phyloP scores from a whole-genome alignment of 2,113 vertebrate genomes.

The Emydura subglobosa region DNA sequence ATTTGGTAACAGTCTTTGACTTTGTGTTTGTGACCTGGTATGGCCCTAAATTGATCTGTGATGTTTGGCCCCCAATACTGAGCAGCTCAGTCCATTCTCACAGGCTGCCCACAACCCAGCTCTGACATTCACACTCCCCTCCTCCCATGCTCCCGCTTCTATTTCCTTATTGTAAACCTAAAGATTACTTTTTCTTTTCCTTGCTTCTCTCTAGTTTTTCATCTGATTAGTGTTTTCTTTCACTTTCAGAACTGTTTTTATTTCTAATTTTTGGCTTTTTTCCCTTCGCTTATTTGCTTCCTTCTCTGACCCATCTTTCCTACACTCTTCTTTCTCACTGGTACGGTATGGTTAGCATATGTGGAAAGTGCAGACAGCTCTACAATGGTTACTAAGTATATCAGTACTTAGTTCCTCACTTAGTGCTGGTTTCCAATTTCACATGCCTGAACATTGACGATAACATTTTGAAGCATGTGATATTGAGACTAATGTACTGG shows the following conservation, averaged over 20 bases:
- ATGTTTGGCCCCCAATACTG: not conserved
- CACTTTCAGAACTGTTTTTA: not conserved
- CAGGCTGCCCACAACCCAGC: not conserved
- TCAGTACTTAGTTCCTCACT: not conserved
- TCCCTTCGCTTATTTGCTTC: not conserved
- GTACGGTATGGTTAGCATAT: not conserved
- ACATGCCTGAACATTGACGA: not conserved
- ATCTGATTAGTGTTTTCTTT: not conserved
- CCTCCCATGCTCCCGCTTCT: not conserved
- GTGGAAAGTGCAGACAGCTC: not conserved
- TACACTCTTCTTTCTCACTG: not conserved
- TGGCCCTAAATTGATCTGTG: not conserved
- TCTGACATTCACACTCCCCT: not conserved
- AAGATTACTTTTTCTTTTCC: not conserved
- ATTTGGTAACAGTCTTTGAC: not conserved
- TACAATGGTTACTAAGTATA: not conserved
- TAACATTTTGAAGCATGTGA: not conserved
- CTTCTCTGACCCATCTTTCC: not conserved
- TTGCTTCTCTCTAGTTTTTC: not conserved
- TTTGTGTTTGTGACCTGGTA: not conserved
- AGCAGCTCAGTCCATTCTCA: not conserved
- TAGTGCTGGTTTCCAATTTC: not conserved
- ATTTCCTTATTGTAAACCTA: not conserved
- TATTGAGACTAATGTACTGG: not conserved
- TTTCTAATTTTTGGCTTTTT: not conserved